phyloP scores from a whole-genome alignment of 1,140 invertebrate species.

The Phymastichus coffea region DNA sequence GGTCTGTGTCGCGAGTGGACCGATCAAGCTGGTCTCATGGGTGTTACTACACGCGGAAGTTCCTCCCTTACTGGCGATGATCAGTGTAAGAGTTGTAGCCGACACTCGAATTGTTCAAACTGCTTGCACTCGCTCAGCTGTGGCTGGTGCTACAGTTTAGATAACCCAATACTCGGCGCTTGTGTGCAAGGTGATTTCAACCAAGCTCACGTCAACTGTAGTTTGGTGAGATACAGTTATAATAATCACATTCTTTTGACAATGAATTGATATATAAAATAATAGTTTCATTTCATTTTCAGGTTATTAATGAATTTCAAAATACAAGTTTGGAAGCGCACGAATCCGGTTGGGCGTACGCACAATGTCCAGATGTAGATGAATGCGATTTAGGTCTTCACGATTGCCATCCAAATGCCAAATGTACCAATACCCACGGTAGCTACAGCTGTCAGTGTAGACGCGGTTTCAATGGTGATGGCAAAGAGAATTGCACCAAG shows the following conservation, averaged over 20 bases:
- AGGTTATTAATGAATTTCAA: conserved; percentile 50
- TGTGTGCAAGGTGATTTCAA: conserved; percentile 81
- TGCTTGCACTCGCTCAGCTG: conserved; percentile 83
- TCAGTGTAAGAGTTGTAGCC: conserved; percentile 79
- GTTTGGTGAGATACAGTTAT: conserved; percentile 39
- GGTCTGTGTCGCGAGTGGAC: conserved; percentile 91
- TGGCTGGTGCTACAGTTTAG: conserved; percentile 89
- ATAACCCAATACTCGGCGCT: conserved; percentile 82
- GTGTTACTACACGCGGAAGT: conserved; percentile 47
- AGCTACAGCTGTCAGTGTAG: conserved; percentile 83
- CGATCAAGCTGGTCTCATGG: conserved; percentile 68
- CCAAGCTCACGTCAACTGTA: conserved; percentile 67
- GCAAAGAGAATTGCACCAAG: conserved; percentile 74
- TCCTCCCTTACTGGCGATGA: conserved; percentile 53
- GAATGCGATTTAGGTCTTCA: conserved; percentile 86
- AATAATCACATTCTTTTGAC: background rate
- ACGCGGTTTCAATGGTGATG: conserved; percentile 84
- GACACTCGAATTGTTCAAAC: conserved; percentile 73
- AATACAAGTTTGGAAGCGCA: conserved; percentile 61
- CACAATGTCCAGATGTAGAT: conserved; percentile 90
- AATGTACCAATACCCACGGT: conserved; percentile 88
- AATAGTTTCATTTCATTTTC: background rate
- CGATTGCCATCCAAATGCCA: conserved; percentile 86
- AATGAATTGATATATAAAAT: conserved; percentile 23
- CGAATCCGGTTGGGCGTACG: conserved; percentile 78